These are phyloP conservation scores for Echinops telfairi DNA, from an alignment of 2,113 vertebrate species.

Conservation along the genomic window DNA sequence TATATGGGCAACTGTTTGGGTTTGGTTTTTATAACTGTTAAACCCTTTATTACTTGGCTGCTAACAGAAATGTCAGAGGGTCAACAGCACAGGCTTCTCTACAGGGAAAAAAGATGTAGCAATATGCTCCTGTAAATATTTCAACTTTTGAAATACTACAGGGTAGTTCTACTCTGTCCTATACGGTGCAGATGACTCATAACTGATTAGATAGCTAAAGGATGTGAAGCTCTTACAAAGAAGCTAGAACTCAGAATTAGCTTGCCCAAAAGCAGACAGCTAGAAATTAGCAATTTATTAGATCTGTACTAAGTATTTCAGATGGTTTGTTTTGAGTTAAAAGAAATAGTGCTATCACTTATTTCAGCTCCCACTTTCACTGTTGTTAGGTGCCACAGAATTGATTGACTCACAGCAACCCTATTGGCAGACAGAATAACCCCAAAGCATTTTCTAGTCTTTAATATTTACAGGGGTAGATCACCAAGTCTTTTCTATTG, in stretches of 20 bases:
- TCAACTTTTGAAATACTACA: neutral
- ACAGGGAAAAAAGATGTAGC: neutral
- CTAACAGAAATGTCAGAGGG: neutral
- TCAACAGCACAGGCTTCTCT: neutral
- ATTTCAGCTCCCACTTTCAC: neutral
- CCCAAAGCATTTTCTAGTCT: neutral
- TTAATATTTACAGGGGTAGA: neutral
- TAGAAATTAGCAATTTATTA: neutral
- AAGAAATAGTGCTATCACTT: neutral
- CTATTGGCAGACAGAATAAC: neutral
- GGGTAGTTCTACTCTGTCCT: neutral
- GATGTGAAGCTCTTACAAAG: neutral
- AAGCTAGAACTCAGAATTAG: constrained; percentile 26
- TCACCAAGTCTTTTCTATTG: neutral
- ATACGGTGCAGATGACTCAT: neutral
- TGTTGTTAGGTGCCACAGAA: neutral
- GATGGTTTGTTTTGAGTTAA: neutral
- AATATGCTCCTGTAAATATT: neutral
- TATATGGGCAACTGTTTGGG: neutral
- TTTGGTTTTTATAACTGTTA: neutral
- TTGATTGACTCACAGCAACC: neutral
- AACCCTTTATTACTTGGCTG: neutral
- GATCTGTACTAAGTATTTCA: neutral
- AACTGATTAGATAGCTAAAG: neutral
- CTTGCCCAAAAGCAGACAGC: neutral